These are phyloP conservation scores for Thysanoteuthis rhombus DNA, from an alignment of 2,888 invertebrate genomes.

Conservation along the genomic window DNA sequence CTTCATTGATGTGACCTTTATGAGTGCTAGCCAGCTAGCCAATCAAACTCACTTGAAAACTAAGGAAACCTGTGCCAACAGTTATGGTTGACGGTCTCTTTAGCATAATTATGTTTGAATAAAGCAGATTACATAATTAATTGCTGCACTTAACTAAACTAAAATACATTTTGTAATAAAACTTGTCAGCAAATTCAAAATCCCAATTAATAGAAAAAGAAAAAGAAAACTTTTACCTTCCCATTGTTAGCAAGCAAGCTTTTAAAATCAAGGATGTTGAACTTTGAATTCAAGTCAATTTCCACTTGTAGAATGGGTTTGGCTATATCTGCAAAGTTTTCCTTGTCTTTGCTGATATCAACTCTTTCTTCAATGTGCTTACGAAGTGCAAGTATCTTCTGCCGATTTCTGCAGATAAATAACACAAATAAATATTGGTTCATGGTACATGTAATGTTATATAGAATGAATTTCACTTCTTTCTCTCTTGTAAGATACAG, in stretches of 20 bases:
- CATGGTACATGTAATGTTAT: too few species aligned
- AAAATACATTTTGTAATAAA: not conserved
- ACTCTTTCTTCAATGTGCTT: not conserved
- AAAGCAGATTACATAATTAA: too few species aligned
- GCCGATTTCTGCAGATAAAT: not conserved
- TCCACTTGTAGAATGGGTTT: not conserved
- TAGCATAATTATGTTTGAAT: too few species aligned
- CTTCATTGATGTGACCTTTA: too few species aligned
- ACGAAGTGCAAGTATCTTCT: not conserved
- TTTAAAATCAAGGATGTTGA: not conserved
- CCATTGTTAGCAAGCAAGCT: not conserved
- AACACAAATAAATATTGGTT: not conserved
- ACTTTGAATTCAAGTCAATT: not conserved
- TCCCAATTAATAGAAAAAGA: not conserved
- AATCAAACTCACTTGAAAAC: too few species aligned
- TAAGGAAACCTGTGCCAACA: too few species aligned
- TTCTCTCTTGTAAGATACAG: not conserved
- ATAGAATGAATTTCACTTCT: not conserved
- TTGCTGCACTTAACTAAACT: too few species aligned
- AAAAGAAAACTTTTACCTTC: not conserved
- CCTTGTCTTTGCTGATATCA: not conserved
- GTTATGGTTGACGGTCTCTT: too few species aligned
- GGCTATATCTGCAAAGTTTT: conserved; percentile 12
- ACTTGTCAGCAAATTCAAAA: not conserved
- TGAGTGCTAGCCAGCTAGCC: too few species aligned